Evolutionary conservation across 2,797 vertebrate species (phyloP), one percentile per base, ranked within the genome.

Genomic region (Acipenser ruthenus): DNA sequence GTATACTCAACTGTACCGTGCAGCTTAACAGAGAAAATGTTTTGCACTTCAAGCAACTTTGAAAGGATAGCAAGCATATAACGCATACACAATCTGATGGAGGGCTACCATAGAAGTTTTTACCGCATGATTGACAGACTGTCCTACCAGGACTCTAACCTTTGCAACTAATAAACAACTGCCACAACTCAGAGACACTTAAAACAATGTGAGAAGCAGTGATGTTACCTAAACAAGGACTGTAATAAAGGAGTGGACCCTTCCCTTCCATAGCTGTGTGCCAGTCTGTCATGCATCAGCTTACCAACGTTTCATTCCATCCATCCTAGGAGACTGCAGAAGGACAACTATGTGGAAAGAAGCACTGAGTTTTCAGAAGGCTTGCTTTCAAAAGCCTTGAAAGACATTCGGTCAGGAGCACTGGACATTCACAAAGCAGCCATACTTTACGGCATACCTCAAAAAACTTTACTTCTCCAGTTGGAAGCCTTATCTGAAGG

Each of bases 221-320:
- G 95, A 97, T 99, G 97, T 99, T 99, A 98, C 97, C 95, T 88
- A 92, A 95, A 95, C 95, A 98, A 99, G 94, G 93, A 86, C 87
- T 90, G 80, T 89, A 94, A 96, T 98, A 99, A 99, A 99, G 95
- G 95, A 97, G 95, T 99, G 95, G 94, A 96, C 95, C 96, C 95
- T 95, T 89, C 90, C 93, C 90, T 88, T 91, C 91, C 91, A 89
- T 92, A 90, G 87, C 89, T 91, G 90, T 93, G 90, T 93, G 89
- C 90, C 87, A 89, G 89, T 93, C 91, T 94, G 91, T 93, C 90
- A 88, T 94, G 90, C 93, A 93, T 96, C 94, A 92, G 90, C 91
- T 95, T 93, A 95, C 87, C 89, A 92, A 90, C 91, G 89, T 93
- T 93, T 93, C 92, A 93, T 91, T 92, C 92, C 91, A 91, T 92